Evolutionary conservation across 2,888 invertebrate genomes (phyloP).

Genomic region (Amorpha juglandis): DNA sequence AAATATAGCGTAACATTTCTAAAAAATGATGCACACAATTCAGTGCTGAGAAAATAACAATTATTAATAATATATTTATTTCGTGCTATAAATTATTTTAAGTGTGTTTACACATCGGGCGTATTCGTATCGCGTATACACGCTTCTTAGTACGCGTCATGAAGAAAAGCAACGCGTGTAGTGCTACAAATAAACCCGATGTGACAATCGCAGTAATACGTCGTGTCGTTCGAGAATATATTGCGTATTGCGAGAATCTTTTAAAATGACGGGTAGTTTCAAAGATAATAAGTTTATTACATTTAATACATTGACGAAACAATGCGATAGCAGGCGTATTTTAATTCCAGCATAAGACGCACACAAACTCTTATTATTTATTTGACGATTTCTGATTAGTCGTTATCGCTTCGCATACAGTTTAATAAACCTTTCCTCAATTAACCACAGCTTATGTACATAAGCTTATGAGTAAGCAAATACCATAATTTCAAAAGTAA

Average conservation of each 20-base stretch:
- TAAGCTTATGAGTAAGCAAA: neutral
- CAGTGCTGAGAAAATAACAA: conserved; percentile 11
- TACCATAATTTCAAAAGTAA: neutral
- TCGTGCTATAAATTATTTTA: neutral
- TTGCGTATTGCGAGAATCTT: too few relatives aligned
- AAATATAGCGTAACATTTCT: neutral
- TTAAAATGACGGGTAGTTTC: too few relatives aligned
- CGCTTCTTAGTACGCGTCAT: too few relatives aligned
- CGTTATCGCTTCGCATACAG: neutral
- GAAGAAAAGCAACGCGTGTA: too few relatives aligned
- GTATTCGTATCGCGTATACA: neutral
- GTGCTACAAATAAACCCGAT: too few relatives aligned
- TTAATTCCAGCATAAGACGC: too few relatives aligned
- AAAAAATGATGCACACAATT: conserved; percentile 18
- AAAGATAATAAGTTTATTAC: too few relatives aligned
- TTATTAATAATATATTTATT: neutral
- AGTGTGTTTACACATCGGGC: neutral
- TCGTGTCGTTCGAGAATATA: too few relatives aligned
- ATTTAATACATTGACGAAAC: too few relatives aligned
- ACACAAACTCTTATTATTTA: too few relatives aligned
- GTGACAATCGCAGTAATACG: too few relatives aligned
- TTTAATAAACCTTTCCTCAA: neutral
- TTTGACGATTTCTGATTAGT: neutral
- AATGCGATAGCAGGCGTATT: too few relatives aligned
- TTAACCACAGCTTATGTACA: neutral